Evolutionary conservation across 2,797 vertebrate genomes (phyloP).

Genomic region (Meriones psammophilus): DNA sequence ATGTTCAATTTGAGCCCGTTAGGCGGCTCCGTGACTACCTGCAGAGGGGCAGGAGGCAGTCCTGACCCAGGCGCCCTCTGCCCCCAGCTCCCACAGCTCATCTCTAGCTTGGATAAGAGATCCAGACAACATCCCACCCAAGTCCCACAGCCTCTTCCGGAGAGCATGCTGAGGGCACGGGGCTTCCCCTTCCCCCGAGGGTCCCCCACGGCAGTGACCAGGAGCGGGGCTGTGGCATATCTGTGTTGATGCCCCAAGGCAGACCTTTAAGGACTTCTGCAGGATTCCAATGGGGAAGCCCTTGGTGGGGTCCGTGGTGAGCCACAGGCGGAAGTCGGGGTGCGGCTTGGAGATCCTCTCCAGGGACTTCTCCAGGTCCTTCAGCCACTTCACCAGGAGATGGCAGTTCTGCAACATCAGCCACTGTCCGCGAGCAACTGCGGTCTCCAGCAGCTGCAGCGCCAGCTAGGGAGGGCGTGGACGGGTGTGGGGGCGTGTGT

Average conservation of each 20-base stretch:
- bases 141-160: background rate
- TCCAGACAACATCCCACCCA: background rate
- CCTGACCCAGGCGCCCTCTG: fast-evolving
- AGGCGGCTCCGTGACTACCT: slow-evolving; percentile 98
- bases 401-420: slow-evolving; percentile 99
- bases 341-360: slow-evolving; percentile 94
- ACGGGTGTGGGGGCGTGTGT: too few relatives aligned
- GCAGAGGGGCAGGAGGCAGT: background rate
- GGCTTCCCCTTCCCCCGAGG: background rate
- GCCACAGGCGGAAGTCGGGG: slow-evolving; percentile 95
- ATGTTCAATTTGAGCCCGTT: slow-evolving; percentile 98
- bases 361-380: slow-evolving; percentile 95
- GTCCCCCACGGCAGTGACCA: fast-evolving
- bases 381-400: slow-evolving; percentile 95
- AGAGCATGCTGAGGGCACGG: fast-evolving
- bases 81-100: background rate
- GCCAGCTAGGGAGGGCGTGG: slow-evolving; percentile 89
- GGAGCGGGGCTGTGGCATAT: fast-evolving
- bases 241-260: fast-evolving
- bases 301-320: slow-evolving; percentile 96
- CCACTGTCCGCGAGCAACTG: slow-evolving; percentile 93
- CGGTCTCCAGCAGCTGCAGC: slow-evolving; percentile 93
- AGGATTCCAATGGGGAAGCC: slow-evolving; percentile 97
- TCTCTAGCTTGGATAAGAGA: background rate
- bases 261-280: slow-evolving; percentile 96